Evolutionary conservation across 2,888 invertebrate species (phyloP).

Genomic region (Drosophila pegasa): DNA sequence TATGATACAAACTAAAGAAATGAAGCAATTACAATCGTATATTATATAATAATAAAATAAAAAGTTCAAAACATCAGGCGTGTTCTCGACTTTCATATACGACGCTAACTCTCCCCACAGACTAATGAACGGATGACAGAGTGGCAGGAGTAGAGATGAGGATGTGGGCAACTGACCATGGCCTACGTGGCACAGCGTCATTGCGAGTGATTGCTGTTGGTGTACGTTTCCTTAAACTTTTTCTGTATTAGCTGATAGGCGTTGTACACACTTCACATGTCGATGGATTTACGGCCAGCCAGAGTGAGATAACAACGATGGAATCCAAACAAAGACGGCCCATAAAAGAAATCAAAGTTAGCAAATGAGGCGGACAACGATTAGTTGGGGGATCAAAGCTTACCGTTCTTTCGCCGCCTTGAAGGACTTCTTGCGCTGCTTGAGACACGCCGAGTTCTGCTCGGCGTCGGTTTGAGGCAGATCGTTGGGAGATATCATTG

Average conservation of each 20-base stretch:
- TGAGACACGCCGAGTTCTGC: conserved; percentile 79
- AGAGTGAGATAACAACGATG: conserved; percentile 35
- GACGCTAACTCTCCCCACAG: conserved; percentile 37
- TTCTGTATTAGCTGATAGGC: conserved; percentile 90
- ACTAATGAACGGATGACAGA: conserved; percentile 44
- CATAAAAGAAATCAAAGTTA: conserved; percentile 78
- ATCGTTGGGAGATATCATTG: conserved; percentile 84
- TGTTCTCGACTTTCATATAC: conserved; percentile 31
- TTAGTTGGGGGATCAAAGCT: conserved; percentile 20
- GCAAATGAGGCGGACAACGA: conserved; percentile 1
- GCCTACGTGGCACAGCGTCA: conserved; percentile 41
- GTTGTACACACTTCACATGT: conserved; percentile 86
- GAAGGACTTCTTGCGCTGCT: conserved; percentile 84
- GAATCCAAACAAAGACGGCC: conserved; percentile 45
- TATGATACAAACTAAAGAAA: conserved; percentile 69
- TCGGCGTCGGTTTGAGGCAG: conserved; percentile 80
- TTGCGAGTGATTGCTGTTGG: conserved; percentile 81
- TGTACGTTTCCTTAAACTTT: conserved; percentile 89
- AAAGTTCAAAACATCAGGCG: conserved; percentile 68
- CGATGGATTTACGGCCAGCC: conserved; percentile 31
- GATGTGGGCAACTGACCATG: neutral
- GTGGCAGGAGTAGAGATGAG: conserved; percentile 6
- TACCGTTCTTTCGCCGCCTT: conserved; percentile 85
- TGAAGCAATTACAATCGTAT: conserved; percentile 82
- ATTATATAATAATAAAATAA: conserved; percentile 72